A percentile compares a stretch with the other conserved stretches of the same genome.
phyloP scores from a whole-genome alignment of 2,888 invertebrate species.

The Amphiduros pacificus region DNA sequence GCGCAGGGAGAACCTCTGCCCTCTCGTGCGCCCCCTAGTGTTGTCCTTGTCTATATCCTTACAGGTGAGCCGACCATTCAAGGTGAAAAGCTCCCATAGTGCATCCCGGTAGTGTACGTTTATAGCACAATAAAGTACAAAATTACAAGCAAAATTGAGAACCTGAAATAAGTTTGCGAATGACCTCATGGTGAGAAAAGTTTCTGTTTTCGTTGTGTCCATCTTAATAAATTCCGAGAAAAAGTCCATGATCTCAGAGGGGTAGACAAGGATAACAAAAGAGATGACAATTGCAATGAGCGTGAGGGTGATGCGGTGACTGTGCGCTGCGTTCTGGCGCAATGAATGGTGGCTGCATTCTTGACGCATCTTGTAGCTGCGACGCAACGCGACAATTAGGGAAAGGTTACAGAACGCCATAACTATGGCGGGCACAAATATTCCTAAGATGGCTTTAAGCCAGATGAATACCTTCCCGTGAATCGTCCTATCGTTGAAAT shows the following conservation, averaged over 20 bases:
- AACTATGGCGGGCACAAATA: slow-evolving; percentile 48
- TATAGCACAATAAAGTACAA: slow-evolving; percentile 32
- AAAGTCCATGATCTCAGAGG: slow-evolving; percentile 52
- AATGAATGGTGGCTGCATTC: slow-evolving; percentile 7
- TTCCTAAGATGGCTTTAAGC: slow-evolving; percentile 46
- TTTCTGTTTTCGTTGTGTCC: slow-evolving; percentile 5
- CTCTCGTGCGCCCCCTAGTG: too few species aligned
- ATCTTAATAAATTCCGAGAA: slow-evolving; percentile 26
- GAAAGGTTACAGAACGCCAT: slow-evolving; percentile 51
- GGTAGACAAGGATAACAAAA: slow-evolving; percentile 51
- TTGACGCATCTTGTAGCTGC: slow-evolving; percentile 18
- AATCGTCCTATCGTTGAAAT: slow-evolving; percentile 4
- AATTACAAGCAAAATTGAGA: slow-evolving; percentile 35
- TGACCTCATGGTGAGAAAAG: slow-evolving; percentile 12
- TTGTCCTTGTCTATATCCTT: too few species aligned
- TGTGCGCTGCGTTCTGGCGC: slow-evolving; percentile 2
- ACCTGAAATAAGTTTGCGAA: slow-evolving; percentile 27
- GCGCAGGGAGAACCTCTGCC: too few species aligned
- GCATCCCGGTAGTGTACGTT: slow-evolving; percentile 28
- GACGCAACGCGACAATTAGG: slow-evolving; percentile 35
- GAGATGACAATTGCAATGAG: slow-evolving; percentile 48
- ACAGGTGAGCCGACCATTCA: slow-evolving; percentile 12
- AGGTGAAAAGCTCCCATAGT: slow-evolving; percentile 5
- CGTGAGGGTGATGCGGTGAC: slow-evolving; percentile 44
- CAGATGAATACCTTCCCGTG: slow-evolving; percentile 15